Conservation (phyloP, 2,888 invertebrate genomes). For the Pyralis farinalis region DNA sequence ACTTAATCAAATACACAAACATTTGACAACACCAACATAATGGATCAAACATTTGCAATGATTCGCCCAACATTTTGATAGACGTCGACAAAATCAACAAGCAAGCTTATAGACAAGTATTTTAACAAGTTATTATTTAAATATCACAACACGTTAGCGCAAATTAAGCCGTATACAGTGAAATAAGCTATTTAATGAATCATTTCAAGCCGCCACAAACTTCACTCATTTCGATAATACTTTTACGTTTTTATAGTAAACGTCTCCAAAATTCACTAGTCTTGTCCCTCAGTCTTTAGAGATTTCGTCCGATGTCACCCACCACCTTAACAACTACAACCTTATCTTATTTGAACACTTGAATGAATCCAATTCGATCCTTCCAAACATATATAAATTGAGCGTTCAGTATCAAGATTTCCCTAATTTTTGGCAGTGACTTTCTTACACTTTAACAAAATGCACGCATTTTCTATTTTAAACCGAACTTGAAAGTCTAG, state of each 20-base stretch:
- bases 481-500: too few relatives aligned
- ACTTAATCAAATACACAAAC: constrained; percentile 21
- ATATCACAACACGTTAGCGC: constrained; percentile 70
- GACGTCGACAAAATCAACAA: constrained; percentile 56
- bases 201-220: neutral
- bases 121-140: constrained; percentile 37
- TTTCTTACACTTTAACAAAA: too few relatives aligned
- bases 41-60: constrained; percentile 24
- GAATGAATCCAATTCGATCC: neutral
- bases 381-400: neutral
- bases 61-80: constrained; percentile 28
- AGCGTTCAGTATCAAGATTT: too few relatives aligned
- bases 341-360: neutral
- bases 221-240: constrained; percentile 6
- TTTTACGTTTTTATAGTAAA: constrained; percentile 16
- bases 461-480: too few relatives aligned
- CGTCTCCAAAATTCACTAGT: constrained; percentile 31
- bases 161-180: constrained; percentile 61
- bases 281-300: constrained; percentile 39
- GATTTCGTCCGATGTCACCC: neutral
- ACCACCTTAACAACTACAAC: neutral
- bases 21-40: constrained; percentile 15
- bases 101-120: constrained; percentile 44
- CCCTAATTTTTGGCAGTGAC: too few relatives aligned
- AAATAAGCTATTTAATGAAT: constrained; percentile 21